Conservation (phyloP, 2,113 vertebrate species). For the Nettapus auritus region DNA sequence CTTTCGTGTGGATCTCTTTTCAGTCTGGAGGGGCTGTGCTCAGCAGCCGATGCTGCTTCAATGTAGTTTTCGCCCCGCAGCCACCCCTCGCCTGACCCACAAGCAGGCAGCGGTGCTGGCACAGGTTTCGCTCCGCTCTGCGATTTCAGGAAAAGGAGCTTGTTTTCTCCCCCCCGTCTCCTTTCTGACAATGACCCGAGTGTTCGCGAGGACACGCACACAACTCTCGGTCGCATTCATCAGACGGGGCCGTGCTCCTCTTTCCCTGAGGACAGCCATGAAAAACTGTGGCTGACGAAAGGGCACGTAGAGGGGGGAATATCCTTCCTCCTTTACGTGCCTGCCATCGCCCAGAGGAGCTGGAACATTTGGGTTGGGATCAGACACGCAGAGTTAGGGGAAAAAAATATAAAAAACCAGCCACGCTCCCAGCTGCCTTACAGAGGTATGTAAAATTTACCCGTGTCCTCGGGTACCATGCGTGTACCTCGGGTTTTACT, state of each 20-base stretch:
- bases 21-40: not conserved
- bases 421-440: not conserved
- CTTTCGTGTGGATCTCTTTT: not conserved
- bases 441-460: not conserved
- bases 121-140: not conserved
- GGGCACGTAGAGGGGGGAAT: not conserved
- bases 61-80: rapidly evolving
- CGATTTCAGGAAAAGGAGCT: not conserved
- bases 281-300: not conserved
- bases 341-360: not conserved
- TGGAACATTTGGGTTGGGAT: constrained; percentile 6
- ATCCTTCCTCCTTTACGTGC: not conserved
- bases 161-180: not conserved
- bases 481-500: not conserved
- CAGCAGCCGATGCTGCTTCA: not conserved
- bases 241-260: not conserved
- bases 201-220: not conserved
- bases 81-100: not conserved
- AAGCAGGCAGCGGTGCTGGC: not conserved
- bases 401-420: not conserved
- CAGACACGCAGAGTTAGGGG: not conserved
- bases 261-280: not conserved
- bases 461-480: not conserved
- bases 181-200: not conserved
- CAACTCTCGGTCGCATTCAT: not conserved